phyloP scores from a whole-genome alignment of 2,113 vertebrate genomes.

The Micronycteris hirsuta region DNA sequence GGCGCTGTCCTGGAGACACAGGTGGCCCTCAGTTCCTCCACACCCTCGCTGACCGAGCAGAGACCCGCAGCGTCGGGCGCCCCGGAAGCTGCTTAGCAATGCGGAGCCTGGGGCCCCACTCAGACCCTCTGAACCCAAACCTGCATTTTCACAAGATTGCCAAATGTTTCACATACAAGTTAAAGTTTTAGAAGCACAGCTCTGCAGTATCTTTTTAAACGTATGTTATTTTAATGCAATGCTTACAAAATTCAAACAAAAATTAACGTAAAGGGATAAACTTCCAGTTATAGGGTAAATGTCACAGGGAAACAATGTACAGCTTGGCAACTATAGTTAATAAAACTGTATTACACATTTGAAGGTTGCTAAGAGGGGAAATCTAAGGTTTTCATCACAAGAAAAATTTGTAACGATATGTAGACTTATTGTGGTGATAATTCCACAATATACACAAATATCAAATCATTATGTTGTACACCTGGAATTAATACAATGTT shows the following conservation, averaged over 20 bases:
- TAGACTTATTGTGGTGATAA: not conserved
- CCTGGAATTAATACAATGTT: not conserved
- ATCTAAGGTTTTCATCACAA: not conserved
- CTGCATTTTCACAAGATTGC: not conserved
- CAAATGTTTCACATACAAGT: not conserved
- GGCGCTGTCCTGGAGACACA: rapidly evolving
- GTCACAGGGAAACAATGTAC: not conserved
- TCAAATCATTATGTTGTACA: no score
- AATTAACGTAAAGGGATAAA: not conserved
- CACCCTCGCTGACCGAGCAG: not conserved
- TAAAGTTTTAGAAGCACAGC: not conserved
- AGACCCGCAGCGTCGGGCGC: rapidly evolving
- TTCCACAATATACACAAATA: not conserved
- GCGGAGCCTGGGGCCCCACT: not conserved
- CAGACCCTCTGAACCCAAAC: not conserved
- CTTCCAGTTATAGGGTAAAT: not conserved
- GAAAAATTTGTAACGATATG: not conserved
- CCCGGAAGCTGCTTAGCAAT: not conserved
- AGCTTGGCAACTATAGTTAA: not conserved
- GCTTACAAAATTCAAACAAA: not conserved
- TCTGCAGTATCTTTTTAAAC: not conserved
- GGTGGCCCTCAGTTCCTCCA: not conserved
- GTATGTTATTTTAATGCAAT: not conserved
- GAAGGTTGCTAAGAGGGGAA: not conserved
- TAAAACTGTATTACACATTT: not conserved